phyloP scores from a whole-genome alignment of 2,797 vertebrate genomes.

The Rousettus madagascariensis region DNA sequence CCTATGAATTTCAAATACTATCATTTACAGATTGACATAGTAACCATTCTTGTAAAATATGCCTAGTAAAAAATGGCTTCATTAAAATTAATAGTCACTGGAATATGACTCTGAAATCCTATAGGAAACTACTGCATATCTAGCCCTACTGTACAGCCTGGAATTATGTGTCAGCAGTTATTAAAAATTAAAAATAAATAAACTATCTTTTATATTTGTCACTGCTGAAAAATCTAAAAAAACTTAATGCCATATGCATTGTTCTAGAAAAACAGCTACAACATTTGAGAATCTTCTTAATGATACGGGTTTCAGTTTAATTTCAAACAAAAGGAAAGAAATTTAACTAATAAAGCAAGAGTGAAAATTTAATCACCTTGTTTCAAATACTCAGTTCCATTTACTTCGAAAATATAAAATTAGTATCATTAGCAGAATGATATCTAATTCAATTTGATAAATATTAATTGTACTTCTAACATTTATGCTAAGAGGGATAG shows the following conservation, averaged over 20 bases:
- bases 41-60: neutral
- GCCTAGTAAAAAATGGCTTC: neutral
- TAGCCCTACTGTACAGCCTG: neutral
- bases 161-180: neutral
- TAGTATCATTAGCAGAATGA: neutral
- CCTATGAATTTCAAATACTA: slow-evolving; percentile 1
- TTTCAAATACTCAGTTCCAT: neutral
- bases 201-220: neutral
- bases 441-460: neutral
- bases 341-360: neutral
- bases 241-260: neutral
- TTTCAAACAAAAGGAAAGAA: neutral
- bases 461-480: neutral
- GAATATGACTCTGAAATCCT: neutral
- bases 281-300: neutral
- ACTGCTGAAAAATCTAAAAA: neutral
- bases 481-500: neutral
- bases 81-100: neutral
- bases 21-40: slow-evolving; percentile 2
- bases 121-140: neutral
- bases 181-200: neutral
- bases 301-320: neutral
- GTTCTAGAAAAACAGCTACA: neutral
- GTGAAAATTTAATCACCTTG: neutral
- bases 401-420: neutral